phyloP scores from a whole-genome alignment of 2,797 vertebrate genomes.

The Neomorphus geoffroyi region DNA sequence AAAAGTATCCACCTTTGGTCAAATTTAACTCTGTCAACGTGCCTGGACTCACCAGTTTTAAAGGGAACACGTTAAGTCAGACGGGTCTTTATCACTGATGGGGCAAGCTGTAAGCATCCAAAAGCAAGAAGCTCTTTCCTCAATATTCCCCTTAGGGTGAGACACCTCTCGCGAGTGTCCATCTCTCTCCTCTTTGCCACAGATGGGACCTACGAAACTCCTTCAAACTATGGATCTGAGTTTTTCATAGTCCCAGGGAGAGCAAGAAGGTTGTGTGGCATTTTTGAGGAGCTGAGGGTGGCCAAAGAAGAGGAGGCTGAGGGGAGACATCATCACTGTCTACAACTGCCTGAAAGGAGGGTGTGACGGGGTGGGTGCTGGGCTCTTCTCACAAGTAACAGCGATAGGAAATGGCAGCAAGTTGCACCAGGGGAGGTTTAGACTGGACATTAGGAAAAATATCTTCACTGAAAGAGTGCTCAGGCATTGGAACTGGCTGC shows the following conservation, averaged over 20 bases:
- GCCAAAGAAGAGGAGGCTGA: too few relatives aligned
- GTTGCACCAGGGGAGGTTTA: too few relatives aligned
- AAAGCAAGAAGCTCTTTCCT: not conserved
- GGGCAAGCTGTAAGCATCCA: not conserved
- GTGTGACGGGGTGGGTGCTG: too few relatives aligned
- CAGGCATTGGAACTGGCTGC: too few relatives aligned
- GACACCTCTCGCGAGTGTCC: not conserved
- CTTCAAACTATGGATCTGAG: not conserved
- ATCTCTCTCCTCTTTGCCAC: not conserved
- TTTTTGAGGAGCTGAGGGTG: not conserved
- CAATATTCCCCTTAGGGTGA: not conserved
- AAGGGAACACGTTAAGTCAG: not conserved
- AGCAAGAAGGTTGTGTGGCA: not conserved
- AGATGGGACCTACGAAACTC: not conserved
- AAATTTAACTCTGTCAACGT: conserved; percentile 30
- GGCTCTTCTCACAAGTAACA: too few relatives aligned
- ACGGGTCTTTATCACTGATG: not conserved
- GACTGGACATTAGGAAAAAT: too few relatives aligned
- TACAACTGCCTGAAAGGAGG: too few relatives aligned
- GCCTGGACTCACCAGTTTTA: not conserved
- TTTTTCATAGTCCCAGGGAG: not conserved
- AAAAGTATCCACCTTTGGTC: conserved; percentile 15
- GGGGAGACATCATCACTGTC: too few relatives aligned
- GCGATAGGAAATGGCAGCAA: too few relatives aligned
- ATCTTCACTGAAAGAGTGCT: too few relatives aligned